phyloP scores from a whole-genome alignment of 1,140 invertebrate species.

The Drosophila asahinai region DNA sequence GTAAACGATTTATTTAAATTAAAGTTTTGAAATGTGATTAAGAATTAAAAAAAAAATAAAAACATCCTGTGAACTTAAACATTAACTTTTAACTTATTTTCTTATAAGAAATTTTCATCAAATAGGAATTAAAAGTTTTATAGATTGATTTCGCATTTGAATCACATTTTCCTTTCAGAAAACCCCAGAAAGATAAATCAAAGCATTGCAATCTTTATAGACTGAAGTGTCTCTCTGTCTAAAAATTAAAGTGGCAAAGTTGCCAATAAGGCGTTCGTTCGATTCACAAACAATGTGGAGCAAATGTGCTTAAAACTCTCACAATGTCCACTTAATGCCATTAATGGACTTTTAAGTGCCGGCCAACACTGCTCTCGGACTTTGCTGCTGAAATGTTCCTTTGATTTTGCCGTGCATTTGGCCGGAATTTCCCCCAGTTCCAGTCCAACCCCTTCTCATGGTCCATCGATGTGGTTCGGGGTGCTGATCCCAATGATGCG shows the following conservation, averaged over 20 bases:
- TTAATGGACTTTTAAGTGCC: conserved; percentile 83
- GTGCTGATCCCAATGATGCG: conserved; percentile 31
- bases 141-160: too few species aligned
- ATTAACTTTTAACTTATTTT: too few species aligned
- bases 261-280: conserved; percentile 27
- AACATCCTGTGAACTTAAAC: too few species aligned
- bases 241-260: conserved; percentile 20
- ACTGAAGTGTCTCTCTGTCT: background rate
- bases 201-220: background rate
- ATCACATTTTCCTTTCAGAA: too few species aligned
- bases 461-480: conserved; percentile 29
- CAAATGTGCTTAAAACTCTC: conserved; percentile 71
- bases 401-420: conserved; percentile 51
- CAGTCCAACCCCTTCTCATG: too few species aligned
- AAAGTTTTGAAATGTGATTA: too few species aligned
- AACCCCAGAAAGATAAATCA: background rate
- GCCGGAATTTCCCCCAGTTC: background rate
- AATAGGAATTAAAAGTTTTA: too few species aligned
- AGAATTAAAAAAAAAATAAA: too few species aligned
- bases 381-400: conserved; percentile 71
- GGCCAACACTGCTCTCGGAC: conserved; percentile 71
- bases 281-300: conserved; percentile 56
- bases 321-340: conserved; percentile 80
- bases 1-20: too few species aligned
- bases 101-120: too few species aligned